Conservation (phyloP, 1,140 invertebrate species). For the Brachionus rotundiformis region DNA sequence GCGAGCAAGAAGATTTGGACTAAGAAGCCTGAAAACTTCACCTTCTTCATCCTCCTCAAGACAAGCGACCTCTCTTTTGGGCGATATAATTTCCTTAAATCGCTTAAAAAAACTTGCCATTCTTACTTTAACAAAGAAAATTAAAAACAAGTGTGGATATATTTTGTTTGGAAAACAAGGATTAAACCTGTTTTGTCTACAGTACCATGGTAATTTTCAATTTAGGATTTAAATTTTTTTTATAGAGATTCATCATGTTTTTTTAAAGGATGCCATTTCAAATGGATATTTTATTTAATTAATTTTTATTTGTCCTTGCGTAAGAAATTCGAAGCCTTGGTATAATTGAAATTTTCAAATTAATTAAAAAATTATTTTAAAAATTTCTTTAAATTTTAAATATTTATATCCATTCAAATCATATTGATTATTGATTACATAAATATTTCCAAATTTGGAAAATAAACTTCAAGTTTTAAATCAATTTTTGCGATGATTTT, state of each 20-base stretch:
- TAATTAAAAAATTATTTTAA: not conserved
- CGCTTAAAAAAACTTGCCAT: not conserved
- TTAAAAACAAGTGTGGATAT: not conserved
- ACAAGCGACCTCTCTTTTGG: not conserved
- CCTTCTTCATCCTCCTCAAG: conserved; percentile 46
- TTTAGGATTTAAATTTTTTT: not conserved
- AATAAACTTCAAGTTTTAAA: no score
- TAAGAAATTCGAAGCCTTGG: conserved; percentile 10
- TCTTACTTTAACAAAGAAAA: not conserved
- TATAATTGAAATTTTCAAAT: not conserved
- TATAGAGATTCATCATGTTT: not conserved
- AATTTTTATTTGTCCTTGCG: not conserved
- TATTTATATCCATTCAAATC: no score
- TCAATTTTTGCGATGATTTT: no score
- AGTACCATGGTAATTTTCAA: conserved; percentile 21
- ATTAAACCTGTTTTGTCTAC: not conserved
- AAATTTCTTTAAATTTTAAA: no score
- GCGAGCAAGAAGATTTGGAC: not conserved
- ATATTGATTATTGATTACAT: no score
- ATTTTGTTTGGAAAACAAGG: not conserved
- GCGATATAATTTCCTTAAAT: not conserved
- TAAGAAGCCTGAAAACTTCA: conserved; percentile 38
- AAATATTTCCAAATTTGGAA: no score
- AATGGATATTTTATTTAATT: not conserved
- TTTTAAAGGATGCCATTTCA: not conserved